Conservation (phyloP, 2,113 vertebrate species). For the Chlorocebus sabaeus region DNA sequence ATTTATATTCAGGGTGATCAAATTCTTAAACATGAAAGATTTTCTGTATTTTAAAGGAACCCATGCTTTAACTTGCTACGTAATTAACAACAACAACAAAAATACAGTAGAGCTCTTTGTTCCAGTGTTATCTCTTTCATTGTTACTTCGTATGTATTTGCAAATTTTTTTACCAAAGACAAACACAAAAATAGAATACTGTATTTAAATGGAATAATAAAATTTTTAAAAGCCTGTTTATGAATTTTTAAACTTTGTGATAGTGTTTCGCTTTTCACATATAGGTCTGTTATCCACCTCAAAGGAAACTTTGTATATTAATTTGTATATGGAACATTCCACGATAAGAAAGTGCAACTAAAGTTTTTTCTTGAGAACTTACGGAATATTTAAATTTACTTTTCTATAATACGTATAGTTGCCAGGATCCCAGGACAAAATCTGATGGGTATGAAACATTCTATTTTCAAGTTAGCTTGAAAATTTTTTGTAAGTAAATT, state of each 20-base stretch:
- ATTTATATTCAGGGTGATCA: slow-evolving; percentile 30
- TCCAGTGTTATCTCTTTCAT: slow-evolving; percentile 27
- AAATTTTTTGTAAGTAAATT: neutral
- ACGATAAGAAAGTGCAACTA: neutral
- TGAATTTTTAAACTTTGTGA: slow-evolving; percentile 19
- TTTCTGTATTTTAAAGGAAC: neutral
- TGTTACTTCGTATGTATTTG: slow-evolving; percentile 68
- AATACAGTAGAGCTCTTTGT: neutral
- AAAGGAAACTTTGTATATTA: neutral
- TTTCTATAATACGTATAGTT: neutral
- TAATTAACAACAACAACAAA: neutral
- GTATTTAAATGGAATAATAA: slow-evolving; percentile 65
- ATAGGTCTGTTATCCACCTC: neutral
- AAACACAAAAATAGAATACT: slow-evolving; percentile 61
- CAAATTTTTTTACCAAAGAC: slow-evolving; percentile 66
- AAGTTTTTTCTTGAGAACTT: neutral
- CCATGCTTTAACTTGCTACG: neutral
- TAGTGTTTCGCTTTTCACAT: neutral
- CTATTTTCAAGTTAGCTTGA: neutral
- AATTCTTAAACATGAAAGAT: neutral
- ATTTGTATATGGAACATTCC: neutral
- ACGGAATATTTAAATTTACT: neutral
- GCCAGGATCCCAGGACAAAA: neutral
- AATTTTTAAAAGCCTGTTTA: slow-evolving; percentile 62
- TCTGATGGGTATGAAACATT: neutral